phyloP scores from a whole-genome alignment of 2,888 invertebrate genomes.

The Pseudococcus longispinus region DNA sequence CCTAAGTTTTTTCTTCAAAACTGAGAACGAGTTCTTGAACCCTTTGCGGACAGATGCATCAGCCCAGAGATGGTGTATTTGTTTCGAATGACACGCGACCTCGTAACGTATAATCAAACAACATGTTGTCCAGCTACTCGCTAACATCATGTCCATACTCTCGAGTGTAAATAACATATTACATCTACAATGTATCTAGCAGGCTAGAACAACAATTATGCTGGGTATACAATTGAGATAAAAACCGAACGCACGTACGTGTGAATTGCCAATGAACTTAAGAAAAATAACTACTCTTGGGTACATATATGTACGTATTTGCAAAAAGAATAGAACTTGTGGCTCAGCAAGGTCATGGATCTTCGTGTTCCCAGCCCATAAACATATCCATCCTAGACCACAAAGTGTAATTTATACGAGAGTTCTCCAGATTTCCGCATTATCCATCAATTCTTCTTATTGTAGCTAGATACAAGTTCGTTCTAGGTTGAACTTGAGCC shows the following conservation, averaged over 20 bases:
- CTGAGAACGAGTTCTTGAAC: neutral
- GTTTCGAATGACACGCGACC: neutral
- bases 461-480: neutral
- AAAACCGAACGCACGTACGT: neutral
- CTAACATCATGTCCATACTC: neutral
- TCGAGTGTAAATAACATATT: neutral
- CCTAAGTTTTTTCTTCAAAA: neutral
- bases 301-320: no score
- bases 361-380: neutral
- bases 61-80: neutral
- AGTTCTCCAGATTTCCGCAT: slow-evolving; percentile 6
- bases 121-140: neutral
- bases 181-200: neutral
- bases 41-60: neutral
- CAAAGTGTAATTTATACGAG: neutral
- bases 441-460: neutral
- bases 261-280: slow-evolving; percentile 26
- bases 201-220: neutral
- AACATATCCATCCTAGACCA: neutral
- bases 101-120: slow-evolving; percentile 6
- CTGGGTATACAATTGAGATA: neutral
- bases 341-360: neutral
- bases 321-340: neutral
- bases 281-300: neutral
- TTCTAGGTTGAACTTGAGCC: neutral